phyloP scores from a whole-genome alignment of 2,797 vertebrate species.

The Holocentrus rufus region DNA sequence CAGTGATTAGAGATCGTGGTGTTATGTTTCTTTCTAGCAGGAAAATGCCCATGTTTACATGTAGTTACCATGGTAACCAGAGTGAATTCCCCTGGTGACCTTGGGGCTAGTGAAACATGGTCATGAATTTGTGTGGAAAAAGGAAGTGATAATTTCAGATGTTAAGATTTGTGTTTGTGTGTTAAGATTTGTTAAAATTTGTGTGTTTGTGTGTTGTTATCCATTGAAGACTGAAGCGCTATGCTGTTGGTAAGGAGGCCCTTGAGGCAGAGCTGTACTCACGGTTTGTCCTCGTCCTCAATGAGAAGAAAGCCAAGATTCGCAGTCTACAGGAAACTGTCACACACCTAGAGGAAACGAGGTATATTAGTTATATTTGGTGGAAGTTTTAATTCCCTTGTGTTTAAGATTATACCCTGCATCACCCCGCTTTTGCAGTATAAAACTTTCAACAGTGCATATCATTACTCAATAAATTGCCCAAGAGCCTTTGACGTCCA shows the following conservation, averaged over 20 bases:
- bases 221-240: slow-evolving; percentile 84
- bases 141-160: neutral
- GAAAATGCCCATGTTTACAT: neutral
- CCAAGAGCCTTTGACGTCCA: no score
- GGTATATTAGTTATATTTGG: slow-evolving; percentile 28
- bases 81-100: neutral
- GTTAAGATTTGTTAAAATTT: slow-evolving; percentile 5
- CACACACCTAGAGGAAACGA: slow-evolving; percentile 61
- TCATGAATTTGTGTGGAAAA: neutral
- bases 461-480: neutral
- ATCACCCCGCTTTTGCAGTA: no score
- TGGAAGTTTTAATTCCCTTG: no score
- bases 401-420: no score
- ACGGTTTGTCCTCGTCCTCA: slow-evolving; percentile 89
- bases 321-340: slow-evolving; percentile 83
- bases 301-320: slow-evolving; percentile 95
- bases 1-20: slow-evolving; percentile 17
- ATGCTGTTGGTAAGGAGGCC: slow-evolving; percentile 83
- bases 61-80: neutral
- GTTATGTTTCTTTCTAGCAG: slow-evolving; percentile 7
- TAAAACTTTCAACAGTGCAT: no score
- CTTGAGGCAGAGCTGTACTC: slow-evolving; percentile 90
- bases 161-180: neutral
- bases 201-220: slow-evolving; percentile 20
- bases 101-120: no score